Evolutionary conservation across 2,113 vertebrate genomes (phyloP).

Genomic region (Takifugu bimaculatus): DNA sequence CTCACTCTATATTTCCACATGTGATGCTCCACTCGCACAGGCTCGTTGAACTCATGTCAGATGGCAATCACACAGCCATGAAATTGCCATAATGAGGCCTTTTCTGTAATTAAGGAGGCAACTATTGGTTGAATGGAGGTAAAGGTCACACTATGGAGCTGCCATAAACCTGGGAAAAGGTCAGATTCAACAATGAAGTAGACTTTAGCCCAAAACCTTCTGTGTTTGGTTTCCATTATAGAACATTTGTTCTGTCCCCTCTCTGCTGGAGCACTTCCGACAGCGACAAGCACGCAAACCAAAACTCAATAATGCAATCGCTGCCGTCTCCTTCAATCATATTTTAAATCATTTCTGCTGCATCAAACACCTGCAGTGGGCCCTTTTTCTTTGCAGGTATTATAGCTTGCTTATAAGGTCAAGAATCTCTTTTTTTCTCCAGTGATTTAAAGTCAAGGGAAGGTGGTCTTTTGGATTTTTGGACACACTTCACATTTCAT

Average conservation of each 20-base stretch:
- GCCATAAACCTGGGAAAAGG: conserved; percentile 44
- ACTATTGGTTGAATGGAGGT: conserved; percentile 4
- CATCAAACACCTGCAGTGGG: no score
- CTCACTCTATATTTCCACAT: neutral
- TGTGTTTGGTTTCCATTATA: no score
- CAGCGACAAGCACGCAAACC: no score
- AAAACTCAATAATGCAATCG: no score
- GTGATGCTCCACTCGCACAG: neutral
- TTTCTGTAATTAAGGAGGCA: conserved; percentile 7
- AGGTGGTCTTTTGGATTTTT: neutral
- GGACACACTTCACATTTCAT: neutral
- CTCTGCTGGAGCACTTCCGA: no score
- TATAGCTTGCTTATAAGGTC: no score
- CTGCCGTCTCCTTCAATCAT: no score
- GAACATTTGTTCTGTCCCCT: no score
- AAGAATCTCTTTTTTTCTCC: no score
- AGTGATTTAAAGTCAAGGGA: no score
- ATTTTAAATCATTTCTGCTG: no score
- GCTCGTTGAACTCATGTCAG: neutral
- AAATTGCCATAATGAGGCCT: conserved; percentile 38
- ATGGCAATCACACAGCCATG: conserved; percentile 15
- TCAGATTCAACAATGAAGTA: conserved; percentile 17
- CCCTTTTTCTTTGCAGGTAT: no score
- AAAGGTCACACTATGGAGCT: conserved; percentile 42
- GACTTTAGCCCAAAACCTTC: conserved; percentile 8